These are phyloP conservation scores for Stenoptilia bipunctidactyla DNA, from an alignment of 2,888 invertebrate genomes.

Conservation along the genomic window DNA sequence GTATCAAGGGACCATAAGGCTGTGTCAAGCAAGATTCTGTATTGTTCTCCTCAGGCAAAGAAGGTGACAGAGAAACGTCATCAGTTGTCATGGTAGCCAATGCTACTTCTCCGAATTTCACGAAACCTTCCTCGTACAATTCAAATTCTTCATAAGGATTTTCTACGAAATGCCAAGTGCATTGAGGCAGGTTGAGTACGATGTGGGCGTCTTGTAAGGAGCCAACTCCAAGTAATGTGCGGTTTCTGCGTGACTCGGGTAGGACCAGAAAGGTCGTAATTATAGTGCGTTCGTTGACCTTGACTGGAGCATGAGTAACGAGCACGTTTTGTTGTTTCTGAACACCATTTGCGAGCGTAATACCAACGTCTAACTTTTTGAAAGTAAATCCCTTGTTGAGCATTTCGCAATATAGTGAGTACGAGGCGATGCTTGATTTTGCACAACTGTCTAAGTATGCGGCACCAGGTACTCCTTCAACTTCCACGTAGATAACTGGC, in stretches of 20 bases:
- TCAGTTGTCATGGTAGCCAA: not conserved
- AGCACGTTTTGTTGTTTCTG: not conserved
- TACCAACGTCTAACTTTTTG: not conserved
- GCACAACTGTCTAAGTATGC: not conserved
- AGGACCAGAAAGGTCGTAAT: not conserved
- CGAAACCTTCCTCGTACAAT: slow-evolving; percentile 3
- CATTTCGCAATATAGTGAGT: not conserved
- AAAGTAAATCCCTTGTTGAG: not conserved
- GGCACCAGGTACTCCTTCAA: not conserved
- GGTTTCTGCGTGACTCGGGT: not conserved
- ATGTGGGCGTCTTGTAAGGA: slow-evolving; percentile 2
- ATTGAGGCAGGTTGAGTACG: slow-evolving; percentile 2
- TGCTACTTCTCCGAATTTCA: not conserved
- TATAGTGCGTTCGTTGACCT: not conserved
- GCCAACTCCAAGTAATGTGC: slow-evolving; percentile 4
- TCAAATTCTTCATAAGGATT: not conserved
- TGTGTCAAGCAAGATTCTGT: not conserved
- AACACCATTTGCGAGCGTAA: not conserved
- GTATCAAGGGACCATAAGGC: not conserved
- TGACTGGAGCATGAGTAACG: not conserved
- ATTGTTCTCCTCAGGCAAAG: not conserved
- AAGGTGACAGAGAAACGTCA: slow-evolving; percentile 1
- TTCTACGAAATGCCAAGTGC: too few species aligned
- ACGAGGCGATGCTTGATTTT: not conserved
- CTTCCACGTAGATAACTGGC: not conserved